Conservation (phyloP, 2,113 vertebrate species). For the Triplophysa rosa region DNA sequence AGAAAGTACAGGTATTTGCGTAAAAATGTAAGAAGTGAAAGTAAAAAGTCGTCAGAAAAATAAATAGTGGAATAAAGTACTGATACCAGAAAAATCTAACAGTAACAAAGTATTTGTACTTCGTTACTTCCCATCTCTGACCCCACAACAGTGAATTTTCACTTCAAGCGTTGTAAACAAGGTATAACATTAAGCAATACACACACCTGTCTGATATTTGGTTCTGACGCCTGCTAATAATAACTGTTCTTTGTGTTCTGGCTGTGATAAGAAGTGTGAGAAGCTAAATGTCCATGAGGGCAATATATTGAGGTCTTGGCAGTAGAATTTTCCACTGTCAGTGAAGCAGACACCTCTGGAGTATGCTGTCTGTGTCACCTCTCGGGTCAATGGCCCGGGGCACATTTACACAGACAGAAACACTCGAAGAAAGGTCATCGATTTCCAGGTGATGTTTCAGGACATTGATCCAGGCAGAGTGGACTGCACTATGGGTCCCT, state of each 20-base stretch:
- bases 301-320: conserved; percentile 1
- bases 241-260: neutral
- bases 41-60: too few species aligned
- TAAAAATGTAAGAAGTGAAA: too few species aligned
- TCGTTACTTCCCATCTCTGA: too few species aligned
- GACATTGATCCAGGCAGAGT: conserved; percentile 51
- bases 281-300: conserved; percentile 1
- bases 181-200: neutral
- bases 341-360: conserved; percentile 27
- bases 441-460: conserved; percentile 54
- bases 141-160: neutral
- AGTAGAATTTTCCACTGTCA: conserved; percentile 25
- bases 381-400: conserved; percentile 14
- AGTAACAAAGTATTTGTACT: too few species aligned
- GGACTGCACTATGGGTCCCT: conserved; percentile 27
- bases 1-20: too few species aligned
- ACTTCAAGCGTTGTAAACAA: neutral
- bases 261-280: neutral
- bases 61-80: too few species aligned
- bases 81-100: too few species aligned
- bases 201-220: neutral
- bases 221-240: neutral
- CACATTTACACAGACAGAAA: conserved; percentile 35
- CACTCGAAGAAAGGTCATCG: conserved; percentile 40
- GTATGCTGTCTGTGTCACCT: conserved; percentile 34